Evolutionary conservation across 2,797 vertebrate species (phyloP).

Genomic region (Champsocephalus esox): DNA sequence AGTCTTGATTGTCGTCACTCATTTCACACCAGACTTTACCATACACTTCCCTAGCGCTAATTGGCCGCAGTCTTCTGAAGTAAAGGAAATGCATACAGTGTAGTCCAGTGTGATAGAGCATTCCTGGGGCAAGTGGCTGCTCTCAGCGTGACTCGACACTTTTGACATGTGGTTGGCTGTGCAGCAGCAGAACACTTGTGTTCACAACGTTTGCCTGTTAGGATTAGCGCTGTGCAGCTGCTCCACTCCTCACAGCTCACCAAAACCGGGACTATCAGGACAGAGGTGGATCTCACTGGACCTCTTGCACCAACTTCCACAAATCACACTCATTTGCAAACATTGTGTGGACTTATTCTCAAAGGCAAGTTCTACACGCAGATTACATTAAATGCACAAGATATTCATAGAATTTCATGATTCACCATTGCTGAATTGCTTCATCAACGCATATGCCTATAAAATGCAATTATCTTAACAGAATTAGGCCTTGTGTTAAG

Average conservation of each 20-base stretch:
- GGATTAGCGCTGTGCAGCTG: constrained; percentile 75
- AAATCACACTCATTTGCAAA: constrained; percentile 5
- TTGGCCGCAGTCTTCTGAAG: not conserved
- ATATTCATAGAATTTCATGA: too few species aligned
- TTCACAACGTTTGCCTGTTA: constrained; percentile 67
- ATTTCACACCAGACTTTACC: not conserved
- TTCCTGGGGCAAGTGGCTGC: constrained; percentile 59
- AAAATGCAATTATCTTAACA: not conserved
- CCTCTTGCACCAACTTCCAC: constrained; percentile 3
- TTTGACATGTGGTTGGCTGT: constrained; percentile 64
- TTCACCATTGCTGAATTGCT: not conserved
- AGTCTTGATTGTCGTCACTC: not conserved
- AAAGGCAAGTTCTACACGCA: not conserved
- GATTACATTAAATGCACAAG: not conserved
- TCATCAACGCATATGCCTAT: not conserved
- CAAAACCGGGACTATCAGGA: constrained; percentile 37
- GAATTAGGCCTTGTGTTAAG: not conserved
- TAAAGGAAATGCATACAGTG: constrained; percentile 2
- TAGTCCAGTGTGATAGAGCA: constrained; percentile 30
- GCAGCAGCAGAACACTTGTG: constrained; percentile 62
- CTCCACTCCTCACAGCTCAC: constrained; percentile 68
- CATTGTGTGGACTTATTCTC: not conserved
- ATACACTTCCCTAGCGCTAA: not conserved
- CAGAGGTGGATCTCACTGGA: constrained; percentile 30
- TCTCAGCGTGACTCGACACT: constrained; percentile 70